Conservation (phyloP, 2,797 vertebrate genomes). For the Tamandua tetradactyla region DNA sequence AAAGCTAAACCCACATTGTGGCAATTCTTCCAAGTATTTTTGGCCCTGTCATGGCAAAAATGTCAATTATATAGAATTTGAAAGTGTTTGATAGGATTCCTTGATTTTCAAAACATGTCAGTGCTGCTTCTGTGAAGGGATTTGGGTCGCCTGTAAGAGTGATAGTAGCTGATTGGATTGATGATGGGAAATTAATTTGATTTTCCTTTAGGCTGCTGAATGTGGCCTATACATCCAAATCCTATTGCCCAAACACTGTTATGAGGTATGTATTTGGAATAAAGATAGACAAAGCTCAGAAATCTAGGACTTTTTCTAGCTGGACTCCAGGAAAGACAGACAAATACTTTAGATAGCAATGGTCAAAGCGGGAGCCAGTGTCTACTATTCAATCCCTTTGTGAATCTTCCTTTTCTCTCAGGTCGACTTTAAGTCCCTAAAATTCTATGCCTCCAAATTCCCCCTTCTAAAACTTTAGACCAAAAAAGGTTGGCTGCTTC, state of each 20-base stretch:
- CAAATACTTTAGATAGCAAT: not conserved
- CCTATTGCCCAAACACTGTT: not conserved
- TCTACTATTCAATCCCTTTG: not conserved
- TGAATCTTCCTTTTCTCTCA: not conserved
- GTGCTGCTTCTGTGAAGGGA: conserved; percentile 77
- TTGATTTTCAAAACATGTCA: conserved; percentile 75
- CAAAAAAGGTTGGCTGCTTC: not conserved
- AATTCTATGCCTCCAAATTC: conserved; percentile 8
- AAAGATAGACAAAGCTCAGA: conserved; percentile 29
- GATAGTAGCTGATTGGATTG: conserved; percentile 66
- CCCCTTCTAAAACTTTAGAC: conserved; percentile 18
- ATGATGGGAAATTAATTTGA: conserved; percentile 27
- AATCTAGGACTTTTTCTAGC: not conserved
- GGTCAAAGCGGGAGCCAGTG: not conserved
- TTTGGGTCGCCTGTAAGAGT: conserved; percentile 71
- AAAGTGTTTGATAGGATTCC: conserved; percentile 75
- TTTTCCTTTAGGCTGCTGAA: conserved; percentile 16
- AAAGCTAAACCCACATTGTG: conserved; percentile 82
- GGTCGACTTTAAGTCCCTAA: not conserved
- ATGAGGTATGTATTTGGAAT: not conserved
- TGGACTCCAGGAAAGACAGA: not conserved
- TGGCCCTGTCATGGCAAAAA: conserved; percentile 73
- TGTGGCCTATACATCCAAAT: conserved; percentile 62
- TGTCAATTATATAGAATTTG: conserved; percentile 82
- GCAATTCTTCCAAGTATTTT: conserved; percentile 60